These are phyloP conservation scores for Lanius collurio DNA, from an alignment of 2,113 vertebrate genomes.

Conservation along the genomic window DNA sequence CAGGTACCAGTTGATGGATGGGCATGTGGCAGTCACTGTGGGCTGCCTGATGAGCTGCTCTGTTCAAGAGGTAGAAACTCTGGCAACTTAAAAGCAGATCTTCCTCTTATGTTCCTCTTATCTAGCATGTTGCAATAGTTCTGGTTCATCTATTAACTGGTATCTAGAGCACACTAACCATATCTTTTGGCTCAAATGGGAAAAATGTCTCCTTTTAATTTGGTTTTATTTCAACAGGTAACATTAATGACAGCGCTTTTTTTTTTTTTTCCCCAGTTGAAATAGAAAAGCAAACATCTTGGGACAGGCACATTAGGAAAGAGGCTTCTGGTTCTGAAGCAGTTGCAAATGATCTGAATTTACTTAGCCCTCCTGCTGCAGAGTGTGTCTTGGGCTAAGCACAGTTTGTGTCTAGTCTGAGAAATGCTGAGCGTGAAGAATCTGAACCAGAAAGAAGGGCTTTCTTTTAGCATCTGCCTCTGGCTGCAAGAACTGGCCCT, in stretches of 20 bases:
- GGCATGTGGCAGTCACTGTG: not conserved
- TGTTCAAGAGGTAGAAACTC: not conserved
- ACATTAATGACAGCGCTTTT: not conserved
- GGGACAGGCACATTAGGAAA: accelerated
- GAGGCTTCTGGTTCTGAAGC: not conserved
- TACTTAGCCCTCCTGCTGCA: not conserved
- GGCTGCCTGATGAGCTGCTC: not conserved
- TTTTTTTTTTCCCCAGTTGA: not conserved
- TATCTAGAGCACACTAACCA: not conserved
- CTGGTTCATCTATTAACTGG: not conserved
- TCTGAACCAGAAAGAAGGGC: not conserved
- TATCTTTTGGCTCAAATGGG: not conserved
- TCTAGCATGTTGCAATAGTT: not conserved
- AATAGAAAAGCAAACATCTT: not conserved
- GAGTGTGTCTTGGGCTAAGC: not conserved
- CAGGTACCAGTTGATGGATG: not conserved
- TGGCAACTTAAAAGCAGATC: not conserved
- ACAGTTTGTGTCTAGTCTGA: not conserved
- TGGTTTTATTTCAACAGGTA: not conserved
- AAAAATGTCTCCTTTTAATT: not conserved
- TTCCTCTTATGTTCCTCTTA: not conserved
- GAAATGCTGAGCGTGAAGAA: not conserved
- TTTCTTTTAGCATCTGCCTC: not conserved
- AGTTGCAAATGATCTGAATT: not conserved
- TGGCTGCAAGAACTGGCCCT: not conserved